Conservation (phyloP, 92 coral and sea anemone species). For the Virgularia gustaviana region DNA sequence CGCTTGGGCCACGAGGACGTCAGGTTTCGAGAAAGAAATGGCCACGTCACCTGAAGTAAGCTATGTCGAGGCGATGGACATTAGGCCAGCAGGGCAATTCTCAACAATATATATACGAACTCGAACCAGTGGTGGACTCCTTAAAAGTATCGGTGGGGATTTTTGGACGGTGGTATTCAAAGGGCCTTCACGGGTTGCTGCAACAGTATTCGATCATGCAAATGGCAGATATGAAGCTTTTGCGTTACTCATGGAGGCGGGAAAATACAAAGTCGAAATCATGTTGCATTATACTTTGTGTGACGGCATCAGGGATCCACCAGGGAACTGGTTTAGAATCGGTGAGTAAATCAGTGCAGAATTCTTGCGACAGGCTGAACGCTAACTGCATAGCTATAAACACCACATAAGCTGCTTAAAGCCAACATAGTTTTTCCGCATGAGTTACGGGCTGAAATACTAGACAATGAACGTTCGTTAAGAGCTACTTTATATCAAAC, state of each 20-base stretch:
- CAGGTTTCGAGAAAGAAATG: too few species aligned
- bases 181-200: slow-evolving; percentile 70
- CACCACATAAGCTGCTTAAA: too few species aligned
- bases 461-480: too few species aligned
- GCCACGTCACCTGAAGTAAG: too few species aligned
- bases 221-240: slow-evolving; percentile 88
- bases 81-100: slow-evolving; percentile 74
- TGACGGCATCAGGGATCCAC: slow-evolving; percentile 76
- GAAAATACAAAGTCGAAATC: slow-evolving; percentile 59
- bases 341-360: too few species aligned
- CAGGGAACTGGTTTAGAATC: slow-evolving; percentile 66
- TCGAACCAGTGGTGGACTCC: slow-evolving; percentile 58
- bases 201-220: slow-evolving; percentile 77
- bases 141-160: slow-evolving; percentile 72
- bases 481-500: too few species aligned
- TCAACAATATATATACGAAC: slow-evolving; percentile 75
- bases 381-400: too few species aligned
- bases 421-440: too few species aligned
- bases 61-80: slow-evolving; percentile 61
- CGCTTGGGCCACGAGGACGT: too few species aligned
- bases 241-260: slow-evolving; percentile 81
- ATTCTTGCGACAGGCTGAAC: too few species aligned
- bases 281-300: slow-evolving; percentile 74
- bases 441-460: too few species aligned
- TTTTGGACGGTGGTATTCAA: slow-evolving; percentile 65